Percentiles rank a stretch among this genome's conserved stretches.
phyloP scores from a whole-genome alignment of 23 tunicate genomes.

The Styela clava region DNA sequence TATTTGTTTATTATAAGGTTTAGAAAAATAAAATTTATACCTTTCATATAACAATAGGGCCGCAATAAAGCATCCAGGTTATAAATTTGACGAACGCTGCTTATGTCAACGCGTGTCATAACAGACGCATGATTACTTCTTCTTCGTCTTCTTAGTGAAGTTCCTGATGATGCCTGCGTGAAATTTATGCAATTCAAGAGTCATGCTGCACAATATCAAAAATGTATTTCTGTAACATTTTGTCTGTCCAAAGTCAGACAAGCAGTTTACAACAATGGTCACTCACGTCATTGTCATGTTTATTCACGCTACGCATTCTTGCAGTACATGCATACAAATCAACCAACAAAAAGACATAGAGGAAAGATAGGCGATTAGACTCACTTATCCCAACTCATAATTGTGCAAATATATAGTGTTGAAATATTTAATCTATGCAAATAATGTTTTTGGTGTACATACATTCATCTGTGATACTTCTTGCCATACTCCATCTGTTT shows the following conservation, averaged over 20 bases:
- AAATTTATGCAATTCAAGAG: neutral
- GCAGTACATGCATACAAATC: too few species aligned
- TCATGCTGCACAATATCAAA: too few species aligned
- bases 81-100: neutral
- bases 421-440: neutral
- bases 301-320: too few species aligned
- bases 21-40: neutral
- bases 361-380: too few species aligned
- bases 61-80: neutral
- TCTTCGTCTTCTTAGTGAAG: neutral
- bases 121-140: neutral
- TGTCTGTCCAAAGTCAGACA: too few species aligned
- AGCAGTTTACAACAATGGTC: too few species aligned
- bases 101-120: neutral
- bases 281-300: too few species aligned
- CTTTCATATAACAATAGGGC: constrained; percentile 4
- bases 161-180: neutral
- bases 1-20: too few species aligned
- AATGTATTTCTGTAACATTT: too few species aligned
- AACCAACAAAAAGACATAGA: too few species aligned
- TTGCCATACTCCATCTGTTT: neutral
- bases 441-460: too few species aligned
- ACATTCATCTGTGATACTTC: neutral
- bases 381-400: too few species aligned
- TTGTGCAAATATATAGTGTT: neutral